Evolutionary conservation across 2,797 vertebrate species (phyloP).

Genomic region (Rhinella marina): DNA sequence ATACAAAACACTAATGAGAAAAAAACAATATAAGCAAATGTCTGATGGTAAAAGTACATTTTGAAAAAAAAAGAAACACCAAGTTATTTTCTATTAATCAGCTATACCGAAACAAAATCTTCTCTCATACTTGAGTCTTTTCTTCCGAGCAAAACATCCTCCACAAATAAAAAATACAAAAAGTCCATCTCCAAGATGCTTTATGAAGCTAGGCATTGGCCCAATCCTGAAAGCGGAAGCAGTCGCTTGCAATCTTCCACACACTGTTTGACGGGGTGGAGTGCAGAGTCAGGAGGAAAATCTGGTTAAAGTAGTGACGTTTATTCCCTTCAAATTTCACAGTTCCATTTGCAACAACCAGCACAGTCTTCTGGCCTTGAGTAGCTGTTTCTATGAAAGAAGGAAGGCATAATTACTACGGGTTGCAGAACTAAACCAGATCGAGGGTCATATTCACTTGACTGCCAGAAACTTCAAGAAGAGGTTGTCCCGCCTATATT

Average conservation of each 20-base stretch:
- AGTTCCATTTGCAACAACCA: constrained; percentile 89
- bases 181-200: neutral
- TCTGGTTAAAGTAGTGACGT: constrained; percentile 94
- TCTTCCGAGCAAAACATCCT: neutral
- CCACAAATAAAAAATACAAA: neutral
- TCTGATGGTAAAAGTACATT: too few relatives aligned
- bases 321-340: constrained; percentile 97
- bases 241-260: constrained; percentile 97
- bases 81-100: too few relatives aligned
- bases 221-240: constrained; percentile 97
- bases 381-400: constrained; percentile 88
- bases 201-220: constrained; percentile 70
- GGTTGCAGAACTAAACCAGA: too few relatives aligned
- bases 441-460: too few relatives aligned
- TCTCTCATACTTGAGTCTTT: neutral
- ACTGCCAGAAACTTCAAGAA: too few relatives aligned
- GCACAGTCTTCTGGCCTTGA: constrained; percentile 89
- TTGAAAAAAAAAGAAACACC: neutral
- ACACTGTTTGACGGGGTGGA: constrained; percentile 84
- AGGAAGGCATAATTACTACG: neutral
- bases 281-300: constrained; percentile 92
- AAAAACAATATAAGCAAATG: too few relatives aligned
- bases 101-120: neutral
- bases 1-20: too few relatives aligned
- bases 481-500: too few relatives aligned